phyloP scores from a whole-genome alignment of 2,888 invertebrate genomes.

The Ceriagrion tenellum region DNA sequence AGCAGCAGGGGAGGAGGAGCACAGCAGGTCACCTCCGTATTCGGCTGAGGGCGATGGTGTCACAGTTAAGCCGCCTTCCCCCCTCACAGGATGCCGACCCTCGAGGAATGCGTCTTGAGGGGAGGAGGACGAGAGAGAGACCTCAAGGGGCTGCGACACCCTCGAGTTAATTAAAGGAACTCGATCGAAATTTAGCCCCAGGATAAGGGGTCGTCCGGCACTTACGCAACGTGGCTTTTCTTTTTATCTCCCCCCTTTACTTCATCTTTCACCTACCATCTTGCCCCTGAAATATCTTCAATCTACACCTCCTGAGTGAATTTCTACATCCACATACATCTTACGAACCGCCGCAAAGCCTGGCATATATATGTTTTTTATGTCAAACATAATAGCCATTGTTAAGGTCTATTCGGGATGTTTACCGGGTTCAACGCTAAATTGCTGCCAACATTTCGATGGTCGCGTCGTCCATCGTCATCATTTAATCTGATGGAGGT shows the following conservation, averaged over 20 bases:
- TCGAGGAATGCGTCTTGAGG: neutral
- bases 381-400: no score
- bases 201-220: neutral
- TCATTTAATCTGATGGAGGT: no score
- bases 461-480: no score
- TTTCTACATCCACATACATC: no score
- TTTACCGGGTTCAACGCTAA: no score
- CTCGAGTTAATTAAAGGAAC: conserved; percentile 32
- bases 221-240: neutral
- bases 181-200: neutral
- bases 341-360: no score
- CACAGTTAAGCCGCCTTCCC: neutral
- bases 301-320: no score
- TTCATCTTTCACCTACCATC: neutral
- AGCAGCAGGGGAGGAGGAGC: no score
- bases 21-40: neutral
- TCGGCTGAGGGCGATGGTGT: neutral
- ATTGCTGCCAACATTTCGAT: no score
- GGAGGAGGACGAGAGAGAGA: neutral
- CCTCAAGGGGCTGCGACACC: neutral
- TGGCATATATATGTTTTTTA: no score
- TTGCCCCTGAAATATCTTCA: neutral
- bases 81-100: neutral
- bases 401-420: no score
- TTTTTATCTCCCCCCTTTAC: neutral